Percentiles rank a stretch among this genome's conserved stretches.
phyloP scores from a whole-genome alignment of 2,113 vertebrate species.

The Petrocephalus microphthalmus region DNA sequence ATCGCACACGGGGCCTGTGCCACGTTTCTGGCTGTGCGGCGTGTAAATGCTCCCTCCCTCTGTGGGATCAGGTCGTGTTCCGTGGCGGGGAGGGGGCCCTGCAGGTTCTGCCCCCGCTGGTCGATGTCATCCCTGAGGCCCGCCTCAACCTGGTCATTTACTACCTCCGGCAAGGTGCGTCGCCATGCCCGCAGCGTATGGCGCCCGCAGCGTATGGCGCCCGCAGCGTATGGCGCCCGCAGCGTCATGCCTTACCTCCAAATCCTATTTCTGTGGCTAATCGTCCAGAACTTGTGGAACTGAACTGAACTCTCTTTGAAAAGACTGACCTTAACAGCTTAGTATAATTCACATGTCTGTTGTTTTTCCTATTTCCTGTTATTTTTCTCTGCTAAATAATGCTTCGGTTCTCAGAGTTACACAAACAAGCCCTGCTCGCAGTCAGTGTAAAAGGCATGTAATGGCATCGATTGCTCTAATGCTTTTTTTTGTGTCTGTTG shows the following conservation, averaged over 20 bases:
- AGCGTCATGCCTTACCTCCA: neutral
- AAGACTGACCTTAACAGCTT: neutral
- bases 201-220: neutral
- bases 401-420: neutral
- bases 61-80: conserved; percentile 78
- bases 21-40: neutral
- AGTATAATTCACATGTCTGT: too few species aligned
- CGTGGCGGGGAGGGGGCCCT: conserved; percentile 87
- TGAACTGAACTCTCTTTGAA: neutral
- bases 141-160: conserved; percentile 95
- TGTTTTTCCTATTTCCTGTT: too few species aligned
- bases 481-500: conserved; percentile 10
- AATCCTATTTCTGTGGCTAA: neutral
- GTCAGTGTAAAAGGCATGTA: neutral
- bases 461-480: neutral
- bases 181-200: neutral
- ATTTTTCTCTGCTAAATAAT: neutral
- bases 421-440: neutral
- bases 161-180: conserved; percentile 86
- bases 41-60: neutral
- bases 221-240: neutral
- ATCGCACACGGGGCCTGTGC: neutral
- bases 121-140: conserved; percentile 95
- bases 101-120: conserved; percentile 86
- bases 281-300: neutral